phyloP scores from a whole-genome alignment of 2,113 vertebrate species.

The Ictalurus furcatus region DNA sequence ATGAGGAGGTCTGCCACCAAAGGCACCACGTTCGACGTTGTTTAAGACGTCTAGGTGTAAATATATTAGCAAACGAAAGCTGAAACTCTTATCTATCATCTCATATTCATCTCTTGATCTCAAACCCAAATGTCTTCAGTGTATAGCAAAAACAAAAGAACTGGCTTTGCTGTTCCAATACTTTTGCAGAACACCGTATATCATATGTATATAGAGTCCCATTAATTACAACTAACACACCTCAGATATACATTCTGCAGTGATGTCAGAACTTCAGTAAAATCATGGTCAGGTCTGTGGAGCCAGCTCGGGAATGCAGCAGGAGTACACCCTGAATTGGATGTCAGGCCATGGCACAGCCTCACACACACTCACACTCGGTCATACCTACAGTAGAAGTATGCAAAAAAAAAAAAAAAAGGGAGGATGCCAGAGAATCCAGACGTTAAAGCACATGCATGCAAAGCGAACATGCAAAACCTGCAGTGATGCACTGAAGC shows the following conservation, averaged over 20 bases:
- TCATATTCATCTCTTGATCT: background rate
- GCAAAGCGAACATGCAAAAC: conserved; percentile 7
- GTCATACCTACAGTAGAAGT: background rate
- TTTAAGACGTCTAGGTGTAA: background rate
- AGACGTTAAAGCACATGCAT: background rate
- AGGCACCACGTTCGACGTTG: background rate
- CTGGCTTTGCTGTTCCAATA: background rate
- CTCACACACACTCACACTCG: background rate
- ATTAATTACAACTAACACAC: background rate
- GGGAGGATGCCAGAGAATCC: background rate
- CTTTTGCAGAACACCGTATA: background rate
- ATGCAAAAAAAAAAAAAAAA: background rate
- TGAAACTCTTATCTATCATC: background rate
- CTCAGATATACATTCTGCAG: background rate
- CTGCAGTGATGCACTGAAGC: background rate
- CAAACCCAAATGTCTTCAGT: background rate
- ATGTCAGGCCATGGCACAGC: background rate
- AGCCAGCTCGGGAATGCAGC: background rate
- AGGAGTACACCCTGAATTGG: background rate
- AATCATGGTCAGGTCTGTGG: background rate
- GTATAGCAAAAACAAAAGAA: background rate
- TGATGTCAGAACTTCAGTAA: background rate
- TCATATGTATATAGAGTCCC: background rate
- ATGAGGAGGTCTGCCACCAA: background rate
- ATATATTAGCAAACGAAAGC: background rate